Conservation (phyloP, 23 tunicate species). For the Ciona savignyi region DNA sequence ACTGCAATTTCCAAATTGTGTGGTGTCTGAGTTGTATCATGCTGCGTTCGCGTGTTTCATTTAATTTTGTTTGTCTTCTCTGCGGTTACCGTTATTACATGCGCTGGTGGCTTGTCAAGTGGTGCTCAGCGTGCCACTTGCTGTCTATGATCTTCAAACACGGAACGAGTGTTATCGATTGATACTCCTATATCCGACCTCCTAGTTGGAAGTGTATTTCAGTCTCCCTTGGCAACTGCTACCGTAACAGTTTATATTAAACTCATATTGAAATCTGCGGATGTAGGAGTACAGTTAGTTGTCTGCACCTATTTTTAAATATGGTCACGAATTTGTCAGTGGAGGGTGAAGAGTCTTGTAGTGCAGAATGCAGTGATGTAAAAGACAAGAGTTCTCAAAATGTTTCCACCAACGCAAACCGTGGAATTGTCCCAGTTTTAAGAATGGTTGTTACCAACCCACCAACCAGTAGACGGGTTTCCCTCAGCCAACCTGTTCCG, state of each 20-base stretch:
- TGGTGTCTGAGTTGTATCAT: too few relatives aligned
- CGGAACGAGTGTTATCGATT: background rate
- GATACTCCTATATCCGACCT: background rate
- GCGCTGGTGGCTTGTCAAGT: background rate
- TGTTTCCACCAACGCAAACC: too few relatives aligned
- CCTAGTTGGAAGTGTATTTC: background rate
- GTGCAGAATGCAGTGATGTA: too few relatives aligned
- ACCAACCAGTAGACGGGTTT: background rate
- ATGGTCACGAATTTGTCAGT: too few relatives aligned
- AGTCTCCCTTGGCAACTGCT: background rate
- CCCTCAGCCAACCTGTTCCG: background rate
- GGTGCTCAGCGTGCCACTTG: background rate
- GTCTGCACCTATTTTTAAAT: too few relatives aligned
- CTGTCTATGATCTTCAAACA: background rate
- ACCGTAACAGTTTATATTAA: background rate
- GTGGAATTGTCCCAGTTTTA: background rate
- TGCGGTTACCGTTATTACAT: background rate
- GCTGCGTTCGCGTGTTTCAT: too few relatives aligned
- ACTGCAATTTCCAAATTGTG: too few relatives aligned
- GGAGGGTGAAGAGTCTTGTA: too few relatives aligned
- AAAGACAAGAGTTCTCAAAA: too few relatives aligned
- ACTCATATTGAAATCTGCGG: too few relatives aligned
- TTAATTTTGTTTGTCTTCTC: background rate
- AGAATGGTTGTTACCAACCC: background rate
- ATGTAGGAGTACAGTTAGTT: too few relatives aligned